phyloP scores from a whole-genome alignment of 2,113 vertebrate genomes.

The Chiloscyllium plagiosum region DNA sequence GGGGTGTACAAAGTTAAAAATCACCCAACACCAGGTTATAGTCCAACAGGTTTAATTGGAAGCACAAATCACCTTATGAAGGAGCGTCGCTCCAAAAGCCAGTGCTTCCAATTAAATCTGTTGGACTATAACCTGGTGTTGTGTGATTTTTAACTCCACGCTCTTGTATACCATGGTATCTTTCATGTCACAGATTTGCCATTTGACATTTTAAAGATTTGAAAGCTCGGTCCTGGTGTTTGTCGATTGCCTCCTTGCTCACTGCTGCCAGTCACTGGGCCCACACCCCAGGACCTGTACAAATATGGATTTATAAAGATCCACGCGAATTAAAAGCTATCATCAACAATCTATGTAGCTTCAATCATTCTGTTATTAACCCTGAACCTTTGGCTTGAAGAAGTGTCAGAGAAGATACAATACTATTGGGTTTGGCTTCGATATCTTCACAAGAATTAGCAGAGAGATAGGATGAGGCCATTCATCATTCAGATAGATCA shows the following conservation, averaged over 20 bases:
- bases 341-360: background rate
- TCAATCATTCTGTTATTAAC: background rate
- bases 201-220: background rate
- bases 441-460: background rate
- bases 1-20: too few species aligned
- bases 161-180: background rate
- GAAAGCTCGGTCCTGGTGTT: background rate
- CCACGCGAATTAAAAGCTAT: background rate
- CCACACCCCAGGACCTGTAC: background rate
- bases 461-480: background rate
- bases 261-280: background rate
- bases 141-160: too few species aligned
- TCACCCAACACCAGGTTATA: too few species aligned
- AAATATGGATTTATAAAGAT: background rate
- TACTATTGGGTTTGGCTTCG: background rate
- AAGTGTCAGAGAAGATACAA: background rate
- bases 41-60: too few species aligned
- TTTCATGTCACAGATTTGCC: background rate
- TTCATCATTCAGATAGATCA: too few species aligned
- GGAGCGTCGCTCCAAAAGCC: too few species aligned
- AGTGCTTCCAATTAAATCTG: too few species aligned
- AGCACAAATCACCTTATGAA: too few species aligned
- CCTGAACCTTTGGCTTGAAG: background rate
- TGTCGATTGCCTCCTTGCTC: background rate
- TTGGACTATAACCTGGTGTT: too few species aligned